Conservation (phyloP, 2,888 invertebrate species). For the Ommatoiulus sabulosus region DNA sequence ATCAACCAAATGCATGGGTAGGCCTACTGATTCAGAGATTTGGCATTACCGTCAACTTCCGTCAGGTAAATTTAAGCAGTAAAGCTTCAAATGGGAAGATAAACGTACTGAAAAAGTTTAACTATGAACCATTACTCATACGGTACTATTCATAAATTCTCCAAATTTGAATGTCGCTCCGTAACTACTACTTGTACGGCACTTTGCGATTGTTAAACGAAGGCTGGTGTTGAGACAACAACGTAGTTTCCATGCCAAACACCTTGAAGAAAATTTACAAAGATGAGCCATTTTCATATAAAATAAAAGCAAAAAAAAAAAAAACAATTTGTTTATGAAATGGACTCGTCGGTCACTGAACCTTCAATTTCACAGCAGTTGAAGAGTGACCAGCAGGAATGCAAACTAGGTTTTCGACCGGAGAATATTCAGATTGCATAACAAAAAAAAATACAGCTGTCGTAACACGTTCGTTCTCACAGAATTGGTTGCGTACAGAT, state of each 20-base stretch:
- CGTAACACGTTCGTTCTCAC: neutral
- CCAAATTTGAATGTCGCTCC: no score
- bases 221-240: no score
- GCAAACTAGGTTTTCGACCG: neutral
- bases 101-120: no score
- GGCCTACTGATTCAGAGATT: no score
- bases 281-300: neutral
- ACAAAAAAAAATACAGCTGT: neutral
- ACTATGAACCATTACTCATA: no score
- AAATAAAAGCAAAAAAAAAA: neutral
- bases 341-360: slow-evolving; percentile 12
- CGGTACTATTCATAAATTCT: no score
- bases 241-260: no score
- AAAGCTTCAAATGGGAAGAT: no score
- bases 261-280: neutral
- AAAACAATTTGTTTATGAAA: neutral
- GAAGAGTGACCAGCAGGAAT: neutral
- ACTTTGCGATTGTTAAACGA: no score
- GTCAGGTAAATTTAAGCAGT: no score
- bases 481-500: neutral
- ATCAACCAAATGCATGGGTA: no score
- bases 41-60: no score
- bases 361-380: neutral
- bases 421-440: neutral
- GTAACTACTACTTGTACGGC: neutral